A percentile compares a stretch with the other conserved stretches of the same genome.
phyloP scores from a whole-genome alignment of 2,797 vertebrate species.

The Sebastes miniatus region DNA sequence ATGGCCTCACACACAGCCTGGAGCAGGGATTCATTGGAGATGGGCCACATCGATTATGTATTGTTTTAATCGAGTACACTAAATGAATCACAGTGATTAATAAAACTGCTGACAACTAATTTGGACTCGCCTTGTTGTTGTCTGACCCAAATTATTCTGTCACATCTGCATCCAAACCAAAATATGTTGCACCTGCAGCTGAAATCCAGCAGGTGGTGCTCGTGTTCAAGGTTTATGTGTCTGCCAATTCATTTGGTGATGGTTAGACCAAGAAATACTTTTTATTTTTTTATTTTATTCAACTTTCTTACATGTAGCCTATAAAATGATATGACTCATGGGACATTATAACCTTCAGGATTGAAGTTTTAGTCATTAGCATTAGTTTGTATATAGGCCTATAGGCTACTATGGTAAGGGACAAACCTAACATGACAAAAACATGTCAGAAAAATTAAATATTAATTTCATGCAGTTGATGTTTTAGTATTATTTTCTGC shows the following conservation, averaged over 20 bases:
- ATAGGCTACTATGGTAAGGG: no score
- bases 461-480: not conserved
- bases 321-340: not conserved
- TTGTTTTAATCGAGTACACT: not conserved
- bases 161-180: conserved; percentile 28
- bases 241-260: not conserved
- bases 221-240: not conserved
- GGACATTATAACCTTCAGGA: not conserved
- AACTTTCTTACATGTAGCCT: not conserved
- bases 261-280: not conserved
- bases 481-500: not conserved
- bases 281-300: not conserved
- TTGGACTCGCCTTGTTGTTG: not conserved
- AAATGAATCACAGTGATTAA: not conserved
- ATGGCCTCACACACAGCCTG: not conserved
- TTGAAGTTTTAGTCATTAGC: no score
- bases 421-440: not conserved
- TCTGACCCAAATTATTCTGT: conserved; percentile 24
- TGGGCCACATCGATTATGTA: not conserved
- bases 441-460: not conserved
- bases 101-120: not conserved
- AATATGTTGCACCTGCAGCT: conserved; percentile 39
- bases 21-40: not conserved
- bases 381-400: not conserved
- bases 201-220: conserved; percentile 52